phyloP scores from a whole-genome alignment of 2,113 vertebrate genomes.

The Forbesichthys agassizii region DNA sequence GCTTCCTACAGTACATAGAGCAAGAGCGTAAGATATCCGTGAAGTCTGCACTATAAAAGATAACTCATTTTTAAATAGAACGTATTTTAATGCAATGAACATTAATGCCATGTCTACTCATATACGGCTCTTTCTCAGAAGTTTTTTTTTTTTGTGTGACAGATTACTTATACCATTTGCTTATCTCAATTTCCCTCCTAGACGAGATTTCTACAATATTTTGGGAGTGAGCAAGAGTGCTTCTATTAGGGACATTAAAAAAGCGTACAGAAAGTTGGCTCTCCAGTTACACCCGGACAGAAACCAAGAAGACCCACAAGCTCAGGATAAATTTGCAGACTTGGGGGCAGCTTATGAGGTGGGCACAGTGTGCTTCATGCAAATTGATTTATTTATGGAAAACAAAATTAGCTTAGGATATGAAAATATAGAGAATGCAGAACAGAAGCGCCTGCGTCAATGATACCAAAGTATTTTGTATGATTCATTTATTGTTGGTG shows the following conservation, averaged over 20 bases:
- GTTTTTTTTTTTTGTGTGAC: background rate
- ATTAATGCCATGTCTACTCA: too few species aligned
- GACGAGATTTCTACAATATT: conserved; percentile 96
- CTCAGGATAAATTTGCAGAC: conserved; percentile 96
- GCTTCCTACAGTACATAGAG: too few species aligned
- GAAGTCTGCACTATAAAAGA: too few species aligned
- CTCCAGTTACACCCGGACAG: conserved; percentile 95
- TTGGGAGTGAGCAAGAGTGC: conserved; percentile 90
- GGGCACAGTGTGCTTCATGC: background rate
- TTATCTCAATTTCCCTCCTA: conserved; percentile 44
- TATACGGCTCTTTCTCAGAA: background rate
- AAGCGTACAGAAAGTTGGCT: conserved; percentile 96
- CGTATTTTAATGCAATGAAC: too few species aligned
- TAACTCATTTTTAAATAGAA: too few species aligned
- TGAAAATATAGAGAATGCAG: background rate
- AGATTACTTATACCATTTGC: background rate
- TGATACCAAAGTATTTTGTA: conserved; percentile 22
- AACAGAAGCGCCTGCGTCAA: conserved; percentile 13
- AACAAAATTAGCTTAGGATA: too few species aligned
- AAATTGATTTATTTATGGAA: background rate
- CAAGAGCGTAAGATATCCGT: too few species aligned
- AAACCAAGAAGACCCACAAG: conserved; percentile 92
- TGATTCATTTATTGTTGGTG: conserved; percentile 56
- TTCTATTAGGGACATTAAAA: conserved; percentile 95
- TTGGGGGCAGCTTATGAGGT: conserved; percentile 98